phyloP scores from a whole-genome alignment of 2,797 vertebrate species.

The Leptoclinus maculatus region DNA sequence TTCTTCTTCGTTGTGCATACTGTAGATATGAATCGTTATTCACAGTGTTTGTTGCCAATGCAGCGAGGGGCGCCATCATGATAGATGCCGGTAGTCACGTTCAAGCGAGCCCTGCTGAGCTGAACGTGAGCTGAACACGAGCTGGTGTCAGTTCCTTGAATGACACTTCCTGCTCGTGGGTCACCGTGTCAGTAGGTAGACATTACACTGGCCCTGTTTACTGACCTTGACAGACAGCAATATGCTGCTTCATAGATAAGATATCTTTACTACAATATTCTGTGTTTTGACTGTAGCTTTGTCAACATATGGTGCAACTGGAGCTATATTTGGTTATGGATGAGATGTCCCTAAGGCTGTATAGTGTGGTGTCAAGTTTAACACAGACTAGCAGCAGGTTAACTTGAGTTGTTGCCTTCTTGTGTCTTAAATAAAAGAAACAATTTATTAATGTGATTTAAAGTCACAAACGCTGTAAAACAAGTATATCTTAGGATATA shows the following conservation, averaged over 20 bases:
- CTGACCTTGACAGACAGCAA: conserved; percentile 62
- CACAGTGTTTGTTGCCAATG: background rate
- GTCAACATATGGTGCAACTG: background rate
- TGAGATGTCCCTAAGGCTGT: background rate
- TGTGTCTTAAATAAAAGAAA: background rate
- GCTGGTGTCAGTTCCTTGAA: background rate
- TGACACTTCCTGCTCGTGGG: conserved; percentile 13
- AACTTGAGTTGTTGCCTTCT: conserved; percentile 9
- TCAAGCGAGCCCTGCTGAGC: background rate
- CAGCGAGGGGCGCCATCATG: conserved; percentile 49
- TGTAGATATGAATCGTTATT: fast-evolving
- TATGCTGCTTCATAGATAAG: conserved; percentile 13
- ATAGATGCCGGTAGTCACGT: conserved; percentile 51
- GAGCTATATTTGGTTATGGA: background rate
- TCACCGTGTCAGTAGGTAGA: conserved; percentile 35
- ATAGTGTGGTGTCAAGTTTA: background rate
- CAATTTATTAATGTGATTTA: background rate
- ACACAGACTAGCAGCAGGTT: conserved; percentile 26
- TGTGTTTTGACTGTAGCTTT: background rate
- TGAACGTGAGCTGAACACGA: background rate
- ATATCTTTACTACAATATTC: conserved; percentile 4
- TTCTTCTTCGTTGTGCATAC: too few relatives aligned
- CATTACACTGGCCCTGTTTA: conserved; percentile 15
- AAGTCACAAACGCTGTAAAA: background rate
- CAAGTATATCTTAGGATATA: fast-evolving